Conservation (phyloP, 2,797 vertebrate species). For the Lagocephalus sceleratus region DNA sequence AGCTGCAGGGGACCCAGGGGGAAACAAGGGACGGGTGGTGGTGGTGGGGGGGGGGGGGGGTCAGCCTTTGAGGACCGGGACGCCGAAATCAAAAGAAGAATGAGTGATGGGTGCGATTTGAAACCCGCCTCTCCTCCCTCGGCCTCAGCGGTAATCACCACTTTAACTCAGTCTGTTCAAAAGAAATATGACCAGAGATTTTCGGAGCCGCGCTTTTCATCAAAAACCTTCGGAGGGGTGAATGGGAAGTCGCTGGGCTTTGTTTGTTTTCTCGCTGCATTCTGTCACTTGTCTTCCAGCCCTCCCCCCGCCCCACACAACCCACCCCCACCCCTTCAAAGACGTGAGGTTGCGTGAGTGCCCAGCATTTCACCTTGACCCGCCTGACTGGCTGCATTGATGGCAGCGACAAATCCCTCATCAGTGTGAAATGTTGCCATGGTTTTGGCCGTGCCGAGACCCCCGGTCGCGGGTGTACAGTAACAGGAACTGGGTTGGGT, state of each 20-base stretch:
- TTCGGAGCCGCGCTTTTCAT: constrained; percentile 34
- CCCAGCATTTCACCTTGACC: constrained; percentile 66
- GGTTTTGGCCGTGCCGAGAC: constrained; percentile 58
- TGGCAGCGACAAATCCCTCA: constrained; percentile 46
- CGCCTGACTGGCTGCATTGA: constrained; percentile 55
- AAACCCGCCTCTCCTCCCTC: constrained; percentile 29
- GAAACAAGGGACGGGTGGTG: neutral
- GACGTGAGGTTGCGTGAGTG: constrained; percentile 54
- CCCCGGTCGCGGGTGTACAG: constrained; percentile 24
- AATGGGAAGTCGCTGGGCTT: constrained; percentile 45
- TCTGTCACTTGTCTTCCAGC: constrained; percentile 35
- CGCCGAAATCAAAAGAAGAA: constrained; percentile 52
- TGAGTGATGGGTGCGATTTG: constrained; percentile 69
- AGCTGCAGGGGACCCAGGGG: constrained; percentile 36
- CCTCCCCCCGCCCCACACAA: no score
- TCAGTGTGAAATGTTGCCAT: constrained; percentile 65
- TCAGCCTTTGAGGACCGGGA: constrained; percentile 38
- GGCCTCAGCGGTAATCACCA: constrained; percentile 54
- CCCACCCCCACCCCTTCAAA: constrained; percentile 12
- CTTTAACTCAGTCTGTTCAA: constrained; percentile 53
- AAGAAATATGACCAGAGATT: constrained; percentile 50
- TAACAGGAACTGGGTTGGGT: constrained; percentile 19
- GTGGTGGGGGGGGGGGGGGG: neutral
- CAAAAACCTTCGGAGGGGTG: constrained; percentile 26
- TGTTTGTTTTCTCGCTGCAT: constrained; percentile 54